These are phyloP conservation scores for Calliphora vicina DNA, from an alignment of 1,140 invertebrate species.

Conservation along the genomic window DNA sequence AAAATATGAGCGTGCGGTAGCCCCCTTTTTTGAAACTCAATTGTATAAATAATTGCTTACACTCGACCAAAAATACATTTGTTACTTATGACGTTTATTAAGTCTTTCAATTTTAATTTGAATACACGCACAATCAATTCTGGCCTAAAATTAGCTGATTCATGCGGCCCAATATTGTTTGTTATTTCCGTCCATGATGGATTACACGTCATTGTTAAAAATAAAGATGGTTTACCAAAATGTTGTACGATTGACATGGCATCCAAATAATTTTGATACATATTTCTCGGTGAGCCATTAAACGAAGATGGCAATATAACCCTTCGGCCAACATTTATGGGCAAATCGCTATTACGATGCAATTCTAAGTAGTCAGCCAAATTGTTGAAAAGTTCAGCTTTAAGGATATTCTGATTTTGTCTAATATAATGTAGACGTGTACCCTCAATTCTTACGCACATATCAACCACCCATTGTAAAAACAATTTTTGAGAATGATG, in stretches of 20 bases:
- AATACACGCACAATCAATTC: background rate
- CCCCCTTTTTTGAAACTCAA: background rate
- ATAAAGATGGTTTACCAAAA: conserved; percentile 15
- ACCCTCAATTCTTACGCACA: conserved; percentile 23
- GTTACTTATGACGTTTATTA: background rate
- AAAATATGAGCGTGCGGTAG: too few species aligned
- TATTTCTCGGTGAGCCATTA: background rate
- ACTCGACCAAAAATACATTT: background rate
- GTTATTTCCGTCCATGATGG: background rate
- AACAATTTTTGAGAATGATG: background rate
- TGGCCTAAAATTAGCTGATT: background rate
- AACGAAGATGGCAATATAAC: background rate
- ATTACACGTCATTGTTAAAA: background rate
- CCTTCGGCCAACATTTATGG: background rate
- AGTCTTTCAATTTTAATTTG: conserved; percentile 13
- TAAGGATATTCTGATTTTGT: background rate
- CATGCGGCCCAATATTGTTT: background rate
- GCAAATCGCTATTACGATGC: background rate
- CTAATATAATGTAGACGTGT: background rate
- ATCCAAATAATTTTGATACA: conserved; percentile 22
- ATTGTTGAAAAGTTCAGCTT: conserved; percentile 14
- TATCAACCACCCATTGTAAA: conserved; percentile 28
- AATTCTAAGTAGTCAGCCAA: background rate
- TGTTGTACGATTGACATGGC: conserved; percentile 17
- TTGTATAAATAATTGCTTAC: background rate